A percentile compares a stretch with the other conserved stretches of the same genome.
Evolutionary conservation across 2,888 invertebrate species (phyloP).

Genomic region (Alsophila aescularia): DNA sequence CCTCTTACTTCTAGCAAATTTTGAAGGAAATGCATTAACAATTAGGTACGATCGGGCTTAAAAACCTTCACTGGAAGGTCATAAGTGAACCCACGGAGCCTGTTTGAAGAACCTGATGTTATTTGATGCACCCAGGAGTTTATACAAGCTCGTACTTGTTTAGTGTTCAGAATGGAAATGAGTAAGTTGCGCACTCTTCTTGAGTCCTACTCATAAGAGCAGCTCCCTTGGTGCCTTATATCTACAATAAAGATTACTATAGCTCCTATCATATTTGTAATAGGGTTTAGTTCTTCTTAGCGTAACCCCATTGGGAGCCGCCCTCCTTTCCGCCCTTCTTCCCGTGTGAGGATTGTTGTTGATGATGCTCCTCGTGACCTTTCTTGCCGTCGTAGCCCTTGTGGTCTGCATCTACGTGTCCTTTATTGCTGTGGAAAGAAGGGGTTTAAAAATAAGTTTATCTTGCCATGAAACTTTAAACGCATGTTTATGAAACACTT

Average conservation of each 20-base stretch:
- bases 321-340: conserved; percentile 85
- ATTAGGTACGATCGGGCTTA: too few species aligned
- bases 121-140: too few species aligned
- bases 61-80: too few species aligned
- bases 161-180: background rate
- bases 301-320: conserved; percentile 77
- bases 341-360: conserved; percentile 83
- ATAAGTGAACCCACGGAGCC: too few species aligned
- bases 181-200: background rate
- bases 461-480: too few species aligned
- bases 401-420: conserved; percentile 87
- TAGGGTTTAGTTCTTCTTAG: conserved; percentile 62
- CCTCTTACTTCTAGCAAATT: too few species aligned
- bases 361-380: conserved; percentile 86
- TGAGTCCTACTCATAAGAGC: too few species aligned
- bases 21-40: too few species aligned
- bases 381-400: conserved; percentile 85
- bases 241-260: background rate
- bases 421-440: conserved; percentile 79
- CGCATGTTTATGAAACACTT: too few species aligned
- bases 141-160: too few species aligned
- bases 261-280: background rate
- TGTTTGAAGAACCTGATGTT: too few species aligned
- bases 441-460: background rate
- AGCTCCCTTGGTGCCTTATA: background rate